Evolutionary conservation across 1,140 invertebrate genomes (phyloP).

Genomic region (Formica exsecta): DNA sequence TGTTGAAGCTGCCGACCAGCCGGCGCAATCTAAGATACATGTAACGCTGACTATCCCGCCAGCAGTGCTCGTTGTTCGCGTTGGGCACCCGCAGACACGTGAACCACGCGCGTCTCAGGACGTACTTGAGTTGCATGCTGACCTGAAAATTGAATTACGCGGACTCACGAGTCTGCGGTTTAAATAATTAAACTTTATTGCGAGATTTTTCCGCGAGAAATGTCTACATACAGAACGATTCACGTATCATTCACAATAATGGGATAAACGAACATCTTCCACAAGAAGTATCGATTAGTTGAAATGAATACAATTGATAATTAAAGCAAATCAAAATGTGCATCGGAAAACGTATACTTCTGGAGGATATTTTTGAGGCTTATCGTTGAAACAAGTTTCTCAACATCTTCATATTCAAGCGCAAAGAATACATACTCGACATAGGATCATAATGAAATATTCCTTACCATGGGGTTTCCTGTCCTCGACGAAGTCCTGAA

Average conservation of each 20-base stretch:
- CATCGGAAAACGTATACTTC: too few relatives aligned
- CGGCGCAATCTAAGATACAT: slow-evolving; percentile 84
- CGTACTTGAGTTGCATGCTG: slow-evolving; percentile 82
- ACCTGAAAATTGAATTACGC: slow-evolving; percentile 57
- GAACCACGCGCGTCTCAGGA: slow-evolving; percentile 83
- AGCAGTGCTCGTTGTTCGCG: slow-evolving; percentile 75
- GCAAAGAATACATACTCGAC: neutral
- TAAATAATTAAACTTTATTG: too few relatives aligned
- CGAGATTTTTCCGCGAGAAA: too few relatives aligned
- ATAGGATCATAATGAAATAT: neutral
- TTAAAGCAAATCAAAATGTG: too few relatives aligned
- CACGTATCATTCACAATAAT: too few relatives aligned
- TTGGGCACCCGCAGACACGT: slow-evolving; percentile 80
- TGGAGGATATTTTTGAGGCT: too few relatives aligned
- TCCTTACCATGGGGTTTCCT: slow-evolving; percentile 29
- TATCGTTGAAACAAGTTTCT: neutral
- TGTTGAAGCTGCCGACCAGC: slow-evolving; percentile 81
- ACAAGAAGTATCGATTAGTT: too few relatives aligned
- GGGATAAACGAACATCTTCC: too few relatives aligned
- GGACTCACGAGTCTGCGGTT: too few relatives aligned
- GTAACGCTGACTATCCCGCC: slow-evolving; percentile 83
- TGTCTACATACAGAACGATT: too few relatives aligned
- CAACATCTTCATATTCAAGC: neutral
- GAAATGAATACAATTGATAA: too few relatives aligned
- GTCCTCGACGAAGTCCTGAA: slow-evolving; percentile 73